Evolutionary conservation across 2,888 invertebrate genomes (phyloP).

Genomic region (Drosophila koepferae): DNA sequence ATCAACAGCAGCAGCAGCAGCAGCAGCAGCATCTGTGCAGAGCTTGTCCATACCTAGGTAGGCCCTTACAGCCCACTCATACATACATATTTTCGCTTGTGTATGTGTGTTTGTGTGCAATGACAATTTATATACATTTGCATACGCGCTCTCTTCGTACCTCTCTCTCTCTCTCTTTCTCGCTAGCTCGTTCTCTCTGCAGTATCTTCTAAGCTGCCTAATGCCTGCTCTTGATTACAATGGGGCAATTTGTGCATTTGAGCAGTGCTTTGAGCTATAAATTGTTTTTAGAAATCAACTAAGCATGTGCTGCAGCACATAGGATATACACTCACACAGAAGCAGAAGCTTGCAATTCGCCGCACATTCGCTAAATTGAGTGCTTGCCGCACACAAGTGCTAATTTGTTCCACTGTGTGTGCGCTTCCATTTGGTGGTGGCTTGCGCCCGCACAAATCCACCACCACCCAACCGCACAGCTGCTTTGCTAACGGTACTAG

Average conservation of each 20-base stretch:
- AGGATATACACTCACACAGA: constrained; percentile 6
- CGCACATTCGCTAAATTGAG: constrained; percentile 7
- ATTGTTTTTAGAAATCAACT: constrained; percentile 3
- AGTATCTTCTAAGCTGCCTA: constrained; percentile 12
- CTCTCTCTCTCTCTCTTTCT: background rate
- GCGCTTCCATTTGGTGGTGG: constrained; percentile 46
- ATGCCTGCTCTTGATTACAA: constrained; percentile 13
- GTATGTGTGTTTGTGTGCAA: background rate
- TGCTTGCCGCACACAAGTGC: constrained; percentile 5
- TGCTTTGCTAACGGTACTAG: constrained; percentile 41
- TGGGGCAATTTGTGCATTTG: constrained; percentile 20
- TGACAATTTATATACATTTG: constrained; percentile 13
- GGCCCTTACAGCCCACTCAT: background rate
- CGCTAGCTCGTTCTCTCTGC: background rate
- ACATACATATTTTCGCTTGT: background rate
- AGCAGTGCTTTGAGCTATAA: background rate
- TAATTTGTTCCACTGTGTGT: constrained; percentile 23
- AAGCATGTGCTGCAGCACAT: background rate
- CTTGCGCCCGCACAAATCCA: constrained; percentile 33
- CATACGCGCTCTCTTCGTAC: constrained; percentile 8
- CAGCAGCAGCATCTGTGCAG: constrained; percentile 37
- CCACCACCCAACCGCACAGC: constrained; percentile 34
- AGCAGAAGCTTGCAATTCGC: constrained; percentile 4
- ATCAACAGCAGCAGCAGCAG: constrained; percentile 17
- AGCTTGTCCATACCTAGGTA: constrained; percentile 5